phyloP scores from a whole-genome alignment of 92 coral and sea anemone genomes.

The Bergia puertoricense region DNA sequence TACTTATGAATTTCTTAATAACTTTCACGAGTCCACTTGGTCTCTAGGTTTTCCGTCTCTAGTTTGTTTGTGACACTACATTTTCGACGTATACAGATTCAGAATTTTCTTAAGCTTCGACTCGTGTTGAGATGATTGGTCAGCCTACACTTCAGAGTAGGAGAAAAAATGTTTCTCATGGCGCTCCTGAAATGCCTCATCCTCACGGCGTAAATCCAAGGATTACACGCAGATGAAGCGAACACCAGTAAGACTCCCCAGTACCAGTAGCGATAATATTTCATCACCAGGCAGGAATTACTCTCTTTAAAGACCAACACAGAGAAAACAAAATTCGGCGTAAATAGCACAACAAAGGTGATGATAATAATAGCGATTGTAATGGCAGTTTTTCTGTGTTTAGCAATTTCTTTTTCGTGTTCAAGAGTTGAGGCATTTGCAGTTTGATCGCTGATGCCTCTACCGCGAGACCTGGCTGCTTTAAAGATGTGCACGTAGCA shows the following conservation, averaged over 20 bases:
- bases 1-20: background rate
- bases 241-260: slow-evolving; percentile 49
- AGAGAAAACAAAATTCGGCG: slow-evolving; percentile 53
- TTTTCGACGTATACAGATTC: background rate
- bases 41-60: background rate
- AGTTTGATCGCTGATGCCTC: slow-evolving; percentile 22
- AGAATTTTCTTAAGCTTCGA: background rate
- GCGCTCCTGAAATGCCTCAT: slow-evolving; percentile 47
- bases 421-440: background rate
- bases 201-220: slow-evolving; percentile 56
- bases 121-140: background rate
- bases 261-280: slow-evolving; percentile 46
- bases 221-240: slow-evolving; percentile 42
- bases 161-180: slow-evolving; percentile 20
- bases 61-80: background rate
- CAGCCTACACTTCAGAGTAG: background rate
- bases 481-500: slow-evolving; percentile 49
- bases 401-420: slow-evolving; percentile 17
- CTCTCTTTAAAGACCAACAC: slow-evolving; percentile 30
- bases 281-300: slow-evolving; percentile 29
- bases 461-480: slow-evolving; percentile 42
- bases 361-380: slow-evolving; percentile 49
- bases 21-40: background rate
- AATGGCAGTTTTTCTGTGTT: slow-evolving; percentile 40
- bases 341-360: slow-evolving; percentile 32